These are phyloP conservation scores for Andrena trimmerana DNA, from an alignment of 2,888 invertebrate genomes.

Conservation along the genomic window DNA sequence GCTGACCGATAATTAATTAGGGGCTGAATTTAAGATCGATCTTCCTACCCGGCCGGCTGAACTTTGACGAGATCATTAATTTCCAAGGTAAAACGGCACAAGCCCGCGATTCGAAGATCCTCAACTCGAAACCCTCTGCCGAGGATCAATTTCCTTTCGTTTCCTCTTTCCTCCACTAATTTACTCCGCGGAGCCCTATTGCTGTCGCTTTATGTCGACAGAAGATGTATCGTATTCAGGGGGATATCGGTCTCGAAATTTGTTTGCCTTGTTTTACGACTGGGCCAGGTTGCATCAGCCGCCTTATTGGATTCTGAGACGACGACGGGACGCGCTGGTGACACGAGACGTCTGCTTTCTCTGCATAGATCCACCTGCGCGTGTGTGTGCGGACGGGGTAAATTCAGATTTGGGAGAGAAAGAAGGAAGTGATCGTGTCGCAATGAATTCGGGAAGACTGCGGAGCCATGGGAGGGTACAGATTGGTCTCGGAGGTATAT, in stretches of 20 bases:
- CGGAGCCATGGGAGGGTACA: background rate
- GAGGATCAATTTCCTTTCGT: background rate
- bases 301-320: constrained; percentile 83
- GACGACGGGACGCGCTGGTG: constrained; percentile 58
- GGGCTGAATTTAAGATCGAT: constrained; percentile 40
- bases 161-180: constrained; percentile 45
- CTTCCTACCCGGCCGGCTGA: background rate
- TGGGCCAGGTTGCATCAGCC: constrained; percentile 80
- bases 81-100: constrained; percentile 4
- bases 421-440: constrained; percentile 3
- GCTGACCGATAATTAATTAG: constrained; percentile 62
- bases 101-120: background rate
- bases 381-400: background rate
- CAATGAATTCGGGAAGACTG: background rate
- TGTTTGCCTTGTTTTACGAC: constrained; percentile 84
- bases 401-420: constrained; percentile 1
- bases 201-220: constrained; percentile 58
- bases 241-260: constrained; percentile 77
- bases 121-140: background rate
- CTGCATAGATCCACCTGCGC: constrained; percentile 13
- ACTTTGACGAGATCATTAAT: constrained; percentile 38
- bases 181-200: constrained; percentile 58
- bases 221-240: constrained; percentile 46
- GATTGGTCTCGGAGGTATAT: background rate
- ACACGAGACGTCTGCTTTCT: constrained; percentile 35